These are phyloP conservation scores for Seriola quinqueradiata DNA, from an alignment of 2,113 vertebrate species.

Conservation along the genomic window DNA sequence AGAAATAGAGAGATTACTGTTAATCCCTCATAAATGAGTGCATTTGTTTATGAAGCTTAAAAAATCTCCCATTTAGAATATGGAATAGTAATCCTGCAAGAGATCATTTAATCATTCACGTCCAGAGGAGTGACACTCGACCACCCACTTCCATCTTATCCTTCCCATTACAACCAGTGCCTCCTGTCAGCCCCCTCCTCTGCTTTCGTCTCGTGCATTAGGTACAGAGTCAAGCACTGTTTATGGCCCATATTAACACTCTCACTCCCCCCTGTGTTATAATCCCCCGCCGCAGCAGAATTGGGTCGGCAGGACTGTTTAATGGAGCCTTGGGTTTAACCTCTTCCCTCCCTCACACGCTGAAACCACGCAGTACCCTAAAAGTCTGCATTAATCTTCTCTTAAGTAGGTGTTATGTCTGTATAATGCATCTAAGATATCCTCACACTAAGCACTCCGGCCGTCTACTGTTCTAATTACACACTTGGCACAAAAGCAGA, in stretches of 20 bases:
- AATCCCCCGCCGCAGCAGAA: constrained; percentile 72
- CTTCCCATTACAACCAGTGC: constrained; percentile 73
- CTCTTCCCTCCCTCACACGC: constrained; percentile 48
- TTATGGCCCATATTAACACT: constrained; percentile 79
- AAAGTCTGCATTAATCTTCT: constrained; percentile 74
- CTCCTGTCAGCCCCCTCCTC: constrained; percentile 12
- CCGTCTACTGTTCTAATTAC: constrained; percentile 46
- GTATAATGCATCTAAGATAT: constrained; percentile 58
- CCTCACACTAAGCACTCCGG: constrained; percentile 37
- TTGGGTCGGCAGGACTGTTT: constrained; percentile 68
- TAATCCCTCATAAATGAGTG: constrained; percentile 87
- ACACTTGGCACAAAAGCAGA: background rate
- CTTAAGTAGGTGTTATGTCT: constrained; percentile 56
- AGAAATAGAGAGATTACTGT: constrained; percentile 85
- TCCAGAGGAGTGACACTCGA: constrained; percentile 60
- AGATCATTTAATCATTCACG: constrained; percentile 84
- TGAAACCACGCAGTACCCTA: constrained; percentile 42
- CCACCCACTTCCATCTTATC: constrained; percentile 57
- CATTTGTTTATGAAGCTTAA: constrained; percentile 88
- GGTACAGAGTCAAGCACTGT: constrained; percentile 51
- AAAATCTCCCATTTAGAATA: constrained; percentile 88
- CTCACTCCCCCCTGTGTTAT: constrained; percentile 67
- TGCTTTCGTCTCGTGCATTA: constrained; percentile 53
- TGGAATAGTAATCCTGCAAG: constrained; percentile 85
- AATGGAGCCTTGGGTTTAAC: constrained; percentile 74